Conservation (phyloP, 2,113 vertebrate species). For the Ictalurus furcatus region DNA sequence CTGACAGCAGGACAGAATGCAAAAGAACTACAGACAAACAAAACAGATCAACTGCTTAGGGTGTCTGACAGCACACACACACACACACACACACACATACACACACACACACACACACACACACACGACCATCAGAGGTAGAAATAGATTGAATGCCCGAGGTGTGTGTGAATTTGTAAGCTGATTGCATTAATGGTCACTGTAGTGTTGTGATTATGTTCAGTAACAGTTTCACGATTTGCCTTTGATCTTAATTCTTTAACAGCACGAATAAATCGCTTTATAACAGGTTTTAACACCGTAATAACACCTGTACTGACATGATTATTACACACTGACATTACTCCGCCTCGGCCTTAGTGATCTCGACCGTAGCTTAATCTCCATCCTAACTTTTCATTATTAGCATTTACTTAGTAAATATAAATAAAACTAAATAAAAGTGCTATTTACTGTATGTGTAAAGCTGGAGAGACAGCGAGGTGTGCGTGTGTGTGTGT, state of each 20-base stretch:
- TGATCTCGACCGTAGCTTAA: too few species aligned
- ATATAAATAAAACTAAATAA: too few species aligned
- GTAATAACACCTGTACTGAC: not conserved
- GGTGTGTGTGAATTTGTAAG: conserved; percentile 71
- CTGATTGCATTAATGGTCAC: conserved; percentile 85
- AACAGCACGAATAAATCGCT: not conserved
- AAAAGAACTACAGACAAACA: conserved; percentile 71
- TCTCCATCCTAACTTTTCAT: too few species aligned
- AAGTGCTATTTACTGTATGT: not conserved
- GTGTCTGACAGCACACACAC: conserved; percentile 74
- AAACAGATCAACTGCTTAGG: conserved; percentile 92
- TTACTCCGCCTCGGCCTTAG: not conserved
- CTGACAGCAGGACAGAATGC: conserved; percentile 51
- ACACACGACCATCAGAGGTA: conserved; percentile 6
- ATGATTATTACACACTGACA: not conserved
- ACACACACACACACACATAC: not conserved
- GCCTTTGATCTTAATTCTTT: not conserved
- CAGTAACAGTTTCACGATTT: not conserved
- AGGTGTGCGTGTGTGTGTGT: not conserved
- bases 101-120: not conserved
- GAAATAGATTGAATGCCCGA: conserved; percentile 88
- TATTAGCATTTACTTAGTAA: not conserved
- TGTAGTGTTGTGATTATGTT: not conserved
- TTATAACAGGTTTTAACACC: not conserved
- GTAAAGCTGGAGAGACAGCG: not conserved